Percentiles rank a stretch among this genome's conserved stretches.
These are phyloP conservation scores for Piaya cayana DNA, from an alignment of 2,113 vertebrate genomes.

Conservation along the genomic window DNA sequence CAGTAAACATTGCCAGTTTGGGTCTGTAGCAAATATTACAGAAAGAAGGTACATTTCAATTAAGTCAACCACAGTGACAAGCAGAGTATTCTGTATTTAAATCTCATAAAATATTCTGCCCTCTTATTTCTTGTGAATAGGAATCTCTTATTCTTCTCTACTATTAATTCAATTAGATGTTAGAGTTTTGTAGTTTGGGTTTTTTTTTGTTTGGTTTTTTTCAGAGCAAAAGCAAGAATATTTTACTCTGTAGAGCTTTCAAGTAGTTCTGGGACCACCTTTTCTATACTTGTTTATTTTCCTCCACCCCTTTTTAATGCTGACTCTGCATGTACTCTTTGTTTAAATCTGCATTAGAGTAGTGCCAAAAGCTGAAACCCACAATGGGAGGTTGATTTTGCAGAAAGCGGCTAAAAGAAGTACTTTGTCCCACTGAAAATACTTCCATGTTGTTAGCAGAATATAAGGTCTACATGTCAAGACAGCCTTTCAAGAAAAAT, in stretches of 20 bases:
- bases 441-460: neutral
- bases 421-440: neutral
- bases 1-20: neutral
- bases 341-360: neutral
- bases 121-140: neutral
- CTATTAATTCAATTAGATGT: neutral
- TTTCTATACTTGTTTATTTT: neutral
- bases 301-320: neutral
- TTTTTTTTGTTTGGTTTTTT: neutral
- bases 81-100: neutral
- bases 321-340: neutral
- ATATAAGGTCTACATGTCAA: neutral
- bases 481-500: neutral
- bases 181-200: rapidly evolving
- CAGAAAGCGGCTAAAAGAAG: neutral
- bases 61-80: neutral
- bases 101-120: neutral
- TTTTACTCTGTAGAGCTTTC: neutral
- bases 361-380: neutral
- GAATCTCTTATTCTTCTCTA: neutral
- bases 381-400: neutral
- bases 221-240: neutral
- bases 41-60: neutral
- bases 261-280: neutral
- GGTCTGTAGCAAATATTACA: neutral